Evolutionary conservation across 2,888 invertebrate species (phyloP).

Genomic region (Patella depressa): DNA sequence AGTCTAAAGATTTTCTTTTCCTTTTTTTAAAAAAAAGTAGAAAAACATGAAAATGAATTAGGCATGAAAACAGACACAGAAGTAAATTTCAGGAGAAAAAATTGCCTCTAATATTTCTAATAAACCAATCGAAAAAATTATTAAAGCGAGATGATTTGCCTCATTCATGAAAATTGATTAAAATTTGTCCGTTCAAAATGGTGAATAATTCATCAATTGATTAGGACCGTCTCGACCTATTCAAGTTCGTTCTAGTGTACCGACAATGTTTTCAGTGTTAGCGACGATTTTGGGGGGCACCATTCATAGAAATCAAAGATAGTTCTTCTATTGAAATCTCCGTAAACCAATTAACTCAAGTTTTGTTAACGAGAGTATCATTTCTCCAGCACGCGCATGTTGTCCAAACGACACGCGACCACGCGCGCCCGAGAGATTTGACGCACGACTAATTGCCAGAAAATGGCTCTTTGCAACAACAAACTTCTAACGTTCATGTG

Average conservation of each 20-base stretch:
- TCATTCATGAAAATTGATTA: not conserved
- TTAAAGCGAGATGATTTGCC: too few relatives aligned
- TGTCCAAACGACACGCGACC: conserved; percentile 20
- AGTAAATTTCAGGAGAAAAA: too few relatives aligned
- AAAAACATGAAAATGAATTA: too few relatives aligned
- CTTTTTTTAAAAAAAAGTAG: too few relatives aligned
- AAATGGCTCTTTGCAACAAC: conserved; percentile 30
- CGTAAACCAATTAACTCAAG: conserved; percentile 21
- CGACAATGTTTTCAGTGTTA: conserved; percentile 2
- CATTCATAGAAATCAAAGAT: conserved; percentile 6
- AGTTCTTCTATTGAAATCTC: conserved; percentile 19
- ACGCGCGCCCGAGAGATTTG: conserved; percentile 20
- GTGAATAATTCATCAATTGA: conserved; percentile 8
- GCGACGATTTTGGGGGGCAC: not conserved
- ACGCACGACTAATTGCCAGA: conserved; percentile 35
- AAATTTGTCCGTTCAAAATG: not conserved
- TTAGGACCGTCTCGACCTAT: not conserved
- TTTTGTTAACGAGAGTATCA: conserved; percentile 11
- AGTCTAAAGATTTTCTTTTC: too few relatives aligned
- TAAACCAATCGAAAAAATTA: too few relatives aligned
- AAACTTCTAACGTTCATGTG: conserved; percentile 5
- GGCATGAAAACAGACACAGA: too few relatives aligned
- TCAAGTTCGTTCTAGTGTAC: not conserved
- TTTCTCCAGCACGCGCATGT: conserved; percentile 14
- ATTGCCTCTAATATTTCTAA: too few relatives aligned